phyloP scores from a whole-genome alignment of 2,888 invertebrate genomes.

The Lumbricus terrestris region DNA sequence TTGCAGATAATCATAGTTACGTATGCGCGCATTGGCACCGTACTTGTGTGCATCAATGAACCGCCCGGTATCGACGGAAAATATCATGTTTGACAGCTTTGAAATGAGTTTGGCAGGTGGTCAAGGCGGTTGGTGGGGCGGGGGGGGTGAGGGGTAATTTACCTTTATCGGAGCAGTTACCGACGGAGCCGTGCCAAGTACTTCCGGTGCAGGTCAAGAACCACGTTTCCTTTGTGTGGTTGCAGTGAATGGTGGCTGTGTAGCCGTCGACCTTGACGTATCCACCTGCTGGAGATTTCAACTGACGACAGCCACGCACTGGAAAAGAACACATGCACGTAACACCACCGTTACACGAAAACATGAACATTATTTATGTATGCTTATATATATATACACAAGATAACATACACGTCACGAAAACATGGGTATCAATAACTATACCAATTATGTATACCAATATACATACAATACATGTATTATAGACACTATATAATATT shows the following conservation, averaged over 20 bases:
- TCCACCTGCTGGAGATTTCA: not conserved
- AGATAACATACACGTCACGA: too few relatives aligned
- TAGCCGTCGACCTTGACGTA: constrained; percentile 9
- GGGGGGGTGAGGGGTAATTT: not conserved
- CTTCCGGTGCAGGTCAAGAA: constrained; percentile 23
- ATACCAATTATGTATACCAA: too few relatives aligned
- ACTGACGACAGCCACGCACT: not conserved
- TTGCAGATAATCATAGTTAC: not conserved
- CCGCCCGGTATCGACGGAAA: too few relatives aligned
- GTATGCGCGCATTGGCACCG: not conserved
- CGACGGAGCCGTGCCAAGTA: constrained; percentile 24
- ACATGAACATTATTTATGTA: too few relatives aligned
- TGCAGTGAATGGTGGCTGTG: constrained; percentile 19
- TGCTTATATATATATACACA: too few relatives aligned
- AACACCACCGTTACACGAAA: too few relatives aligned
- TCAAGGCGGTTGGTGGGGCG: too few relatives aligned
- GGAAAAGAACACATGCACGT: not conserved
- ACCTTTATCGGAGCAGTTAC: constrained; percentile 27
- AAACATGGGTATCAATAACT: too few relatives aligned
- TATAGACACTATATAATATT: too few relatives aligned
- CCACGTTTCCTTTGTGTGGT: constrained; percentile 29
- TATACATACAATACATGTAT: too few relatives aligned
- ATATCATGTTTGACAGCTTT: not conserved
- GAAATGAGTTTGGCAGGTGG: not conserved
- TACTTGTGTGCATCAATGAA: too few relatives aligned